These are phyloP conservation scores for Lanistes nyassanus DNA, from an alignment of 1,140 invertebrate species.

Conservation along the genomic window DNA sequence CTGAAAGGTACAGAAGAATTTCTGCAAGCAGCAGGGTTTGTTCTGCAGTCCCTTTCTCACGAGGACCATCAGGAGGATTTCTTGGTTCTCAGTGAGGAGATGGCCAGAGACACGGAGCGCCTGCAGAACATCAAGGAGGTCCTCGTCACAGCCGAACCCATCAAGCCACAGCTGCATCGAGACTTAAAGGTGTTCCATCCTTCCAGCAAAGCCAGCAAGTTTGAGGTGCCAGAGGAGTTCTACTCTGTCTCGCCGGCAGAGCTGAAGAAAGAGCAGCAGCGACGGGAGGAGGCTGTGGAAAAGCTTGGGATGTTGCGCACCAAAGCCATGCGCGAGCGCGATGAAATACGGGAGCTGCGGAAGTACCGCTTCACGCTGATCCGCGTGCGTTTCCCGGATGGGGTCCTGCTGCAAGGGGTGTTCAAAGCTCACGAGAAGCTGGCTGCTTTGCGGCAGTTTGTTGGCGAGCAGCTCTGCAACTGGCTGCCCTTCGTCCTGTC, in stretches of 20 bases:
- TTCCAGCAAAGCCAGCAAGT: slow-evolving; percentile 72
- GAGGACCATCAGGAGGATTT: slow-evolving; percentile 59
- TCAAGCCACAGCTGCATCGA: slow-evolving; percentile 85
- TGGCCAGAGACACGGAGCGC: slow-evolving; percentile 60
- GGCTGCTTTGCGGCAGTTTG: slow-evolving; percentile 48
- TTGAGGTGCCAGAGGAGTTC: slow-evolving; percentile 84
- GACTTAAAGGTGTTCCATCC: slow-evolving; percentile 86
- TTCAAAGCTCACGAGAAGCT: slow-evolving; percentile 61
- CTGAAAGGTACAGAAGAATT: slow-evolving; percentile 86
- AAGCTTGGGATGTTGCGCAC: slow-evolving; percentile 84
- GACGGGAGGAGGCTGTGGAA: slow-evolving; percentile 77
- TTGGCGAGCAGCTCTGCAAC: slow-evolving; percentile 54
- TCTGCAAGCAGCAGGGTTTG: slow-evolving; percentile 85
- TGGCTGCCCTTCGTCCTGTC: slow-evolving; percentile 63
- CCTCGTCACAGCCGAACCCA: slow-evolving; percentile 80
- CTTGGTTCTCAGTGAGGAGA: slow-evolving; percentile 57
- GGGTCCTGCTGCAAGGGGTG: slow-evolving; percentile 60
- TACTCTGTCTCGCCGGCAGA: slow-evolving; percentile 83
- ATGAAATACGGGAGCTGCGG: slow-evolving; percentile 80
- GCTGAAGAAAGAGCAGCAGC: slow-evolving; percentile 84
- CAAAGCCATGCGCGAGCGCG: slow-evolving; percentile 91
- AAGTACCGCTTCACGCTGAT: slow-evolving; percentile 89
- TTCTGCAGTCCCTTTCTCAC: slow-evolving; percentile 51
- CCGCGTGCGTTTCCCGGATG: slow-evolving; percentile 86
- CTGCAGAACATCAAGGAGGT: slow-evolving; percentile 78